A percentile compares a stretch with the other conserved stretches of the same genome.
phyloP scores from a whole-genome alignment of 2,888 invertebrate genomes.

The Cephus spinipes region DNA sequence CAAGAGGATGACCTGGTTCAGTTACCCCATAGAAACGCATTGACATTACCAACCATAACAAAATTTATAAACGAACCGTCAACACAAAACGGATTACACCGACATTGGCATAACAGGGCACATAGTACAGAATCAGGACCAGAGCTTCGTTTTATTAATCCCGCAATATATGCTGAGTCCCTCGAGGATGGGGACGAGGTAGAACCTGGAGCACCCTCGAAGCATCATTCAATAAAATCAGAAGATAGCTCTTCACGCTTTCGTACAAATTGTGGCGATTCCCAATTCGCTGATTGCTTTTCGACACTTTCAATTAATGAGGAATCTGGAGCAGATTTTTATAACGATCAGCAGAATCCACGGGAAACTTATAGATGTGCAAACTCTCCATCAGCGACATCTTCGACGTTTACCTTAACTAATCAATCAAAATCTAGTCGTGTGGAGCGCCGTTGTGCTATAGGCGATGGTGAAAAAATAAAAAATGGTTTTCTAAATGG shows the following conservation, averaged over 20 bases:
- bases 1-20: conserved; percentile 19
- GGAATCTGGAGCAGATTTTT: conserved; percentile 23
- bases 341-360: background rate
- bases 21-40: conserved; percentile 1
- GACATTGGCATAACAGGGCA: background rate
- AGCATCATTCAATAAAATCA: conserved; percentile 29
- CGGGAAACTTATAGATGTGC: conserved; percentile 48
- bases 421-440: conserved; percentile 29
- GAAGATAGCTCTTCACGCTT: conserved; percentile 30
- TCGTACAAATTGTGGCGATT: conserved; percentile 49
- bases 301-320: conserved; percentile 13
- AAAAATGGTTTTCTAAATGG: background rate
- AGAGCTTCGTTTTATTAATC: conserved; percentile 70
- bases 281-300: conserved; percentile 36
- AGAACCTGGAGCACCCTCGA: conserved; percentile 44
- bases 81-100: background rate
- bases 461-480: conserved; percentile 22
- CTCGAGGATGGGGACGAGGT: conserved; percentile 62
- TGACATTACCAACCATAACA: background rate
- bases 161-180: conserved; percentile 73
- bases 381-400: conserved; percentile 32
- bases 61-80: background rate
- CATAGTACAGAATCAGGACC: conserved; percentile 20
- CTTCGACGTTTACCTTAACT: conserved; percentile 26
- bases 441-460: conserved; percentile 38